Evolutionary conservation across 2,888 invertebrate species (phyloP), one percentile per base, ranked within the genome.

Genomic region (Notodonta dromedarius): DNA sequence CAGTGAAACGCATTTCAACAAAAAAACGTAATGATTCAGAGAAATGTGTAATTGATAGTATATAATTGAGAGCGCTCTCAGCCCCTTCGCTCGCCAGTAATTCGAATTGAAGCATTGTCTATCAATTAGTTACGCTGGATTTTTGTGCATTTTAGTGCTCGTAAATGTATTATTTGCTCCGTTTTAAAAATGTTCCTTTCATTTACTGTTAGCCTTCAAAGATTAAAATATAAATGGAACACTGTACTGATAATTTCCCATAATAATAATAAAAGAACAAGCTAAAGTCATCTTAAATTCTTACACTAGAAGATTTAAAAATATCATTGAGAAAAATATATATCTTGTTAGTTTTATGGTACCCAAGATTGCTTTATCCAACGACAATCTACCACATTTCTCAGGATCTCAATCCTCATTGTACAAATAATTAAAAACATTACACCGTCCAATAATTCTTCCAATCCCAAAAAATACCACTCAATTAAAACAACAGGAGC

Each of bases 401-500:
- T 75, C 76, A 75, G 70, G 65, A 64, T 59, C 57, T 35, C 61
- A 67, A 54, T 56, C 61, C 59, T 59, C 42, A 59, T 66, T 69
- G 69, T 71, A 62, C 53, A 73, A 56, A 75, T 72, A 79, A 83
- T 83, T 80, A 83, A 80, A 81, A 78, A 70, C 59, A 69, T 78
- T 76, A 74, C 72, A 71, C 72, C 62, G 66, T 69, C 69, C 85
- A 71, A 84, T 87, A 80, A 80, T 83, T 78, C 73, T 76, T 75
- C 79, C 73, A 73, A 74, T 74, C 79, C 74, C 79, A 84, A 83
- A 79, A 83, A 76, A 71, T 80, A 75, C 35, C 53, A n/a, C 80
- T 82, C 82, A 87, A 86, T 85, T 86, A 83, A 75, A 84, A 84
- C 83, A 86, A 87, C 88, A 71, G 90, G 83, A 88, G 88, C 87